Evolutionary conservation across 2,113 vertebrate genomes (phyloP).

Genomic region (Gymnobelideus leadbeateri): DNA sequence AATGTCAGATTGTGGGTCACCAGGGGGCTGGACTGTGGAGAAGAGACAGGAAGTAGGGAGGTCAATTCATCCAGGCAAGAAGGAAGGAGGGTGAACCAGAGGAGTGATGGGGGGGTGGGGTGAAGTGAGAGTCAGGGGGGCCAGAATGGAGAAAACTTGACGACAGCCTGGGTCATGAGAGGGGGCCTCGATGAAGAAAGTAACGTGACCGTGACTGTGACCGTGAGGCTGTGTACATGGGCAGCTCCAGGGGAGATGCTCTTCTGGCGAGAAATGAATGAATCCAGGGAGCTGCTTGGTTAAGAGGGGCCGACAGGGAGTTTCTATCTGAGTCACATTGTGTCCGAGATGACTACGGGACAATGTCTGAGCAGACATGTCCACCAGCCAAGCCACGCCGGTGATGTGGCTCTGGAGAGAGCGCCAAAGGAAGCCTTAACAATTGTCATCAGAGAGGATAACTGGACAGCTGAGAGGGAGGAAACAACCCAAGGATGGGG

Average conservation of each 20-base stretch:
- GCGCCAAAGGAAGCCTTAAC: not conserved
- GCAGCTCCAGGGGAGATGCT: fast-evolving
- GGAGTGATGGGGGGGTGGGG: not conserved
- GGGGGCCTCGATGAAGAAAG: too few species aligned
- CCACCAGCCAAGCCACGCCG: too few species aligned
- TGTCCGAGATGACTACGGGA: too few species aligned
- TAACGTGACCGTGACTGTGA: too few species aligned
- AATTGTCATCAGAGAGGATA: too few species aligned
- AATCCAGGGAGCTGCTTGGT: fast-evolving
- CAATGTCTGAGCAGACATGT: too few species aligned
- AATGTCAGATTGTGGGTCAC: fast-evolving
- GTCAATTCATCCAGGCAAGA: not conserved
- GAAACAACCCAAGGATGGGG: too few species aligned
- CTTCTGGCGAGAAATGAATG: not conserved
- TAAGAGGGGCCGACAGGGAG: too few species aligned
- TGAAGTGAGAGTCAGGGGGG: not conserved
- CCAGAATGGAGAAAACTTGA: not conserved
- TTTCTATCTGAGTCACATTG: not conserved
- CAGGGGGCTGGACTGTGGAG: not conserved
- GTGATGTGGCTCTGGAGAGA: too few species aligned
- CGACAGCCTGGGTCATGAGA: not conserved
- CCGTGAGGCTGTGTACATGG: not conserved
- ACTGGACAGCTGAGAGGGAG: too few species aligned
- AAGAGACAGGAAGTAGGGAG: not conserved
- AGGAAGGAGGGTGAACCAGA: not conserved